phyloP scores from a whole-genome alignment of 2,113 vertebrate species.

The Butorides virescens region DNA sequence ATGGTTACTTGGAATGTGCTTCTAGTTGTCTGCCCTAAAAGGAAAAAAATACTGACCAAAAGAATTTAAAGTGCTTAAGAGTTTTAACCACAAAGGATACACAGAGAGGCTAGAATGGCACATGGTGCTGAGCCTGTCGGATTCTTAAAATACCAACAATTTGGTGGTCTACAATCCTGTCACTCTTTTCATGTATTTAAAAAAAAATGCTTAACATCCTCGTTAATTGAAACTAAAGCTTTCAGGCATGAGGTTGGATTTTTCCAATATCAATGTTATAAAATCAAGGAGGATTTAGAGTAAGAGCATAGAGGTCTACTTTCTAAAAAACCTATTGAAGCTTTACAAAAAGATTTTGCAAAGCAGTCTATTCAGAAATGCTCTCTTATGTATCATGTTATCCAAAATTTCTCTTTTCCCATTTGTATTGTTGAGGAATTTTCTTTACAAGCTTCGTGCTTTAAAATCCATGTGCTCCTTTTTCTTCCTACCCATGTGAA shows the following conservation, averaged over 20 bases:
- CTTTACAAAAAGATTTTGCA: background rate
- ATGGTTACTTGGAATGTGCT: slow-evolving; percentile 61
- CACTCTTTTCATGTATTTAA: slow-evolving; percentile 60
- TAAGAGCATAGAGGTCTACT: background rate
- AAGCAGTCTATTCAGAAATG: background rate
- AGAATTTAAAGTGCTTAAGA: slow-evolving; percentile 70
- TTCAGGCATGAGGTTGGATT: slow-evolving; percentile 7
- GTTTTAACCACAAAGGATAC: slow-evolving; percentile 68
- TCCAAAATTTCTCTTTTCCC: background rate
- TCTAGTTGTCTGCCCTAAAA: slow-evolving; percentile 57
- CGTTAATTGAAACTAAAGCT: slow-evolving; percentile 33
- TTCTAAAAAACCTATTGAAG: background rate
- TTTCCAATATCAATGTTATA: slow-evolving; percentile 7
- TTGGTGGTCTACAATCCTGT: slow-evolving; percentile 70
- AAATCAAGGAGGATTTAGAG: background rate
- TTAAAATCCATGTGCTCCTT: background rate
- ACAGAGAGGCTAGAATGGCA: slow-evolving; percentile 63
- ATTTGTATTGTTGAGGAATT: background rate
- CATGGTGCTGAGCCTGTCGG: slow-evolving; percentile 67
- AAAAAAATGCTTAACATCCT: slow-evolving; percentile 26
- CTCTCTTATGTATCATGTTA: background rate
- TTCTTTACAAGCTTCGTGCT: background rate
- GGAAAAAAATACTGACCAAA: slow-evolving; percentile 67
- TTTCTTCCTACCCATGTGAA: background rate
- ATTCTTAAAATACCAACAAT: slow-evolving; percentile 74